Base-by-base conservation (phyloP, 2,113 vertebrate genomes). In the Numenius arquata region DNA sequence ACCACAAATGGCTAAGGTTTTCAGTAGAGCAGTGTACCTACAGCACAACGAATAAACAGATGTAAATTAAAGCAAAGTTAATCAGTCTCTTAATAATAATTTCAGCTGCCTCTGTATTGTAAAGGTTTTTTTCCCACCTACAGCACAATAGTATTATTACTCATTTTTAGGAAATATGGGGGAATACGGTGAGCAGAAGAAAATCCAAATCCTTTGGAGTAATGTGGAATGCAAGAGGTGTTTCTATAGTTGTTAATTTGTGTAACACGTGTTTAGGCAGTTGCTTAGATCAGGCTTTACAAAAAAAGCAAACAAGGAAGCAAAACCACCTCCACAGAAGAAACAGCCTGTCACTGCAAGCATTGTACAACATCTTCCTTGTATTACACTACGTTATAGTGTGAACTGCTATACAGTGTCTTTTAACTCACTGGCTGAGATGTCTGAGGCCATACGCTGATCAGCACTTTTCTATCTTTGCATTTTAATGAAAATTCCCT, bases 381-480 rank as follows among this genome's bases (percentile, higher is more conserved):
- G 25, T 52, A 52, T 3, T 41, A 30, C 0, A 0, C 15, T 40
- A 22, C 0, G 4, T 70, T 47, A 4, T 20, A 20, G 12, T 41
- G 14, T 45, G 36, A 82, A 55, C 0, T 1, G 7, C 53, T 83
- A 12, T 27, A 38, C 18, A 36, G 15, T 34, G 38, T 53, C 62
- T 65, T 73, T 50, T 45, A 56, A 40, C 20, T 68, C 48, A 21
- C 12, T 50, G 23, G 7, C 32, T 45, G 29, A 50, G 16, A 50
- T 8, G 21, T 11, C 55, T 74, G 30, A 80, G 15, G 22, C 47
- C 53, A 61, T 48, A 30, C 11, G 27, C 55, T 74, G 21, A 66
- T 91, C 56, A 85, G 19, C 43, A 75, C 19, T 70, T 88, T 70
- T 58, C 7, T 59, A 8, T 47, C 48, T 70, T 65, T 55, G 20